Conservation (phyloP, 2,888 invertebrate species). For the Aricia artaxerxes region DNA sequence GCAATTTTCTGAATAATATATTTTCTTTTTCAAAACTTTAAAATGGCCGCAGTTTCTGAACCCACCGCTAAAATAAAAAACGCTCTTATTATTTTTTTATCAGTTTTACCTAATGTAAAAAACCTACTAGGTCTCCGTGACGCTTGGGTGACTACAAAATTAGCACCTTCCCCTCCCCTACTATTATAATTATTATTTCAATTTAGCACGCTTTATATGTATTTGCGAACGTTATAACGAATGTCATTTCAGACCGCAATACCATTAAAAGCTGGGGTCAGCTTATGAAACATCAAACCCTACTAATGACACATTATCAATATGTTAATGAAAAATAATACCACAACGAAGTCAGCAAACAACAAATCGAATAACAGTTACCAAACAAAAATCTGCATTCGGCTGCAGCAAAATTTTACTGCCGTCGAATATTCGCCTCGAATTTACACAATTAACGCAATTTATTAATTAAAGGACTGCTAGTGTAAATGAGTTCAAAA, state of each 20-base stretch:
- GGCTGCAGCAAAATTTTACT: slow-evolving; percentile 26
- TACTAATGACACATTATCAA: not conserved
- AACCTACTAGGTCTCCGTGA: no score
- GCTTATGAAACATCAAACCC: not conserved
- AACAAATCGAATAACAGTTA: slow-evolving; percentile 27
- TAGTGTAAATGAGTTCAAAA: slow-evolving; percentile 39
- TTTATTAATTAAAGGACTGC: slow-evolving; percentile 41
- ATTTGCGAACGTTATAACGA: not conserved
- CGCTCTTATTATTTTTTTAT: no score
- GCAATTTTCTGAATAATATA: no score
- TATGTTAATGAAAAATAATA: slow-evolving; percentile 21
- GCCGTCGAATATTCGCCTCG: slow-evolving; percentile 26
- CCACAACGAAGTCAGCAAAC: not conserved
- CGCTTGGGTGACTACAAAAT: no score
- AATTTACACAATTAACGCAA: slow-evolving; percentile 35
- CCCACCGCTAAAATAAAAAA: no score
- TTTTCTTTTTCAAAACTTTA: no score
- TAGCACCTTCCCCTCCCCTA: no score
- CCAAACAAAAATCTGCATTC: slow-evolving; percentile 30
- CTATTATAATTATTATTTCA: not conserved
- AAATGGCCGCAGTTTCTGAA: no score
- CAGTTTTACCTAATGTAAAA: no score
- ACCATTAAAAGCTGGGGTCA: not conserved
- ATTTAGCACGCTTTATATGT: not conserved
- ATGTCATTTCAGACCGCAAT: not conserved